Evolutionary conservation across 2,888 invertebrate species (phyloP).

Genomic region (Malthinus flaveolus): DNA sequence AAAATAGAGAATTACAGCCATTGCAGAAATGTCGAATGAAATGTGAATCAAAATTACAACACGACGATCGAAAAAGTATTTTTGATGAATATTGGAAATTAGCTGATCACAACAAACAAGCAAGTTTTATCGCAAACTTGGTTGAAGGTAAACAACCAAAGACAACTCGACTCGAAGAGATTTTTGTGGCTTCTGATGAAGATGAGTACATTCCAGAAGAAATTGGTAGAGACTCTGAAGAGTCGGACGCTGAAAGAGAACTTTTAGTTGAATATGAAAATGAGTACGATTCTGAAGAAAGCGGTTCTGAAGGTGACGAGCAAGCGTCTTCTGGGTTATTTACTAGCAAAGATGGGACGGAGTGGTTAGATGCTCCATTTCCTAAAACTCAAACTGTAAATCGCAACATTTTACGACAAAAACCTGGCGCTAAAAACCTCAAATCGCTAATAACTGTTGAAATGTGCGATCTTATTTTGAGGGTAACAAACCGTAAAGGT

Average conservation of each 20-base stretch:
- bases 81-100: neutral
- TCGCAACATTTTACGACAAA: slow-evolving; percentile 8
- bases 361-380: slow-evolving; percentile 5
- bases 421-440: neutral
- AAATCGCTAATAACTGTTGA: neutral
- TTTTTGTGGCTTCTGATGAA: too few species aligned
- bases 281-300: neutral
- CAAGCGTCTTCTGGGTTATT: neutral
- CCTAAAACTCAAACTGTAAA: neutral
- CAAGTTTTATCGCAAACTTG: neutral
- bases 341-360: slow-evolving; percentile 7
- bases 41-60: neutral
- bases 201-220: neutral
- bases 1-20: neutral
- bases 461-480: neutral
- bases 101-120: neutral
- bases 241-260: neutral
- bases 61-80: neutral
- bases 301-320: neutral
- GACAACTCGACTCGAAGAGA: neutral
- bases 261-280: neutral
- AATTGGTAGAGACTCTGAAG: neutral
- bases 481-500: neutral
- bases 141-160: neutral
- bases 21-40: neutral